Evolutionary conservation across 1,140 invertebrate genomes (phyloP).

Genomic region (Pteromalus puparum): DNA sequence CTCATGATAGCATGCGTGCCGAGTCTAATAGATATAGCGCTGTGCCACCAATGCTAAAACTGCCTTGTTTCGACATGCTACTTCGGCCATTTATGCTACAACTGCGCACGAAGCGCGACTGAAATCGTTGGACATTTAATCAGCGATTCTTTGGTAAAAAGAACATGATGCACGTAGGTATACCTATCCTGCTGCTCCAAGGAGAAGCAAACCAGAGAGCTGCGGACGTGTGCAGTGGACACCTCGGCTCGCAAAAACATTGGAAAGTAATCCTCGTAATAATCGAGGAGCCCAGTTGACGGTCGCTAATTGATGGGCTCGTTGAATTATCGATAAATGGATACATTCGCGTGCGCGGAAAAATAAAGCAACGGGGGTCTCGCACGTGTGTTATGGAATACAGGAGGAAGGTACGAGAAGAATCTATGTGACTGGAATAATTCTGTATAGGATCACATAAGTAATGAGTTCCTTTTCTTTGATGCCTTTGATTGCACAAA

Average conservation of each 20-base stretch:
- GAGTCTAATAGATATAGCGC: no score
- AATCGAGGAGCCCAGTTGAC: conserved; percentile 54
- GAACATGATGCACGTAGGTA: no score
- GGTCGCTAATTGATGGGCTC: conserved; percentile 58
- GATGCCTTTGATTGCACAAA: no score
- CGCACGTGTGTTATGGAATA: not conserved
- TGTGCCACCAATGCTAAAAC: no score
- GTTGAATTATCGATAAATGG: conserved; percentile 59
- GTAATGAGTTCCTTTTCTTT: not conserved
- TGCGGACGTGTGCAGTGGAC: not conserved
- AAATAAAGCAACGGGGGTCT: not conserved
- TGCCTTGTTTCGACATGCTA: no score
- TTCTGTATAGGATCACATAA: not conserved
- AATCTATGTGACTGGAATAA: not conserved
- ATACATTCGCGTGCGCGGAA: not conserved
- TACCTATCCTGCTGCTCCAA: not conserved
- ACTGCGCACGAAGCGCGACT: no score
- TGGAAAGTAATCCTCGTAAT: conserved; percentile 63
- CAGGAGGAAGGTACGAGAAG: not conserved
- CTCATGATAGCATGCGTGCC: no score
- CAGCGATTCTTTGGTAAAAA: no score
- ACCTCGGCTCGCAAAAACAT: not conserved
- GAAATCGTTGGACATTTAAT: no score
- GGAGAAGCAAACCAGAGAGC: not conserved
- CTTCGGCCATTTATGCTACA: no score